These are phyloP conservation scores for Nemopilema nomurai DNA, from an alignment of 30 jellyfish, hydroid and myxozoan genomes.

Conservation along the genomic window DNA sequence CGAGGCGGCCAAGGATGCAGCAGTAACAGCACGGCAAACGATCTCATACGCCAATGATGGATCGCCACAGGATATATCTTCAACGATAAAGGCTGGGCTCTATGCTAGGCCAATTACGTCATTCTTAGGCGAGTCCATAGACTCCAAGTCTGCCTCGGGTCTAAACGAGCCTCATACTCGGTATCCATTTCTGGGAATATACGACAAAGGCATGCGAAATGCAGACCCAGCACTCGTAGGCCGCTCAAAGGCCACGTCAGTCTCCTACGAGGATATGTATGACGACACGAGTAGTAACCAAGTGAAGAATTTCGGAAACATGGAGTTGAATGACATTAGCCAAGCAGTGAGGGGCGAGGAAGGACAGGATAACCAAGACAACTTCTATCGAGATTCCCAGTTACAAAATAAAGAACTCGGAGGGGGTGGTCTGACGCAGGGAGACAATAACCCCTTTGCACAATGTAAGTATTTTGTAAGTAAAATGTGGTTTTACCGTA, in stretches of 20 bases:
- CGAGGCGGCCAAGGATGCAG: conserved; percentile 63
- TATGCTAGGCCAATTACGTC: conserved; percentile 68
- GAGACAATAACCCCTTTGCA: conserved; percentile 42
- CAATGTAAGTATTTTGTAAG: conserved; percentile 24
- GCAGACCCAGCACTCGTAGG: conserved; percentile 18
- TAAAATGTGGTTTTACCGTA: too few relatives aligned
- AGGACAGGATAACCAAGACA: background rate
- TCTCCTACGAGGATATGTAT: conserved; percentile 6
- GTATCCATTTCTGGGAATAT: conserved; percentile 52
- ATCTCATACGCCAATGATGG: conserved; percentile 41
- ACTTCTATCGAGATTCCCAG: conserved; percentile 33
- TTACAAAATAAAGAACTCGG: conserved; percentile 43
- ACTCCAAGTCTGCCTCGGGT: background rate
- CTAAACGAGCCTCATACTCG: conserved; percentile 47
- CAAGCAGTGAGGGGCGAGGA: conserved; percentile 27
- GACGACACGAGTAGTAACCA: conserved; percentile 5
- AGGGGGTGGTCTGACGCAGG: conserved; percentile 1
- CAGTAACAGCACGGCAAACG: conserved; percentile 32
- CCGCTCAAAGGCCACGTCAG: conserved; percentile 17
- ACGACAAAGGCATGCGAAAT: conserved; percentile 46
- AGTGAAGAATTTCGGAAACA: conserved; percentile 6
- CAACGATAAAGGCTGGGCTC: conserved; percentile 34
- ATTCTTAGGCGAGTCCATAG: conserved; percentile 29
- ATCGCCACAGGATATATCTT: conserved; percentile 17
- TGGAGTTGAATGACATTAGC: conserved; percentile 44